Evolutionary conservation across 2,888 invertebrate species (phyloP).

Genomic region (Plagodis dolabraria): DNA sequence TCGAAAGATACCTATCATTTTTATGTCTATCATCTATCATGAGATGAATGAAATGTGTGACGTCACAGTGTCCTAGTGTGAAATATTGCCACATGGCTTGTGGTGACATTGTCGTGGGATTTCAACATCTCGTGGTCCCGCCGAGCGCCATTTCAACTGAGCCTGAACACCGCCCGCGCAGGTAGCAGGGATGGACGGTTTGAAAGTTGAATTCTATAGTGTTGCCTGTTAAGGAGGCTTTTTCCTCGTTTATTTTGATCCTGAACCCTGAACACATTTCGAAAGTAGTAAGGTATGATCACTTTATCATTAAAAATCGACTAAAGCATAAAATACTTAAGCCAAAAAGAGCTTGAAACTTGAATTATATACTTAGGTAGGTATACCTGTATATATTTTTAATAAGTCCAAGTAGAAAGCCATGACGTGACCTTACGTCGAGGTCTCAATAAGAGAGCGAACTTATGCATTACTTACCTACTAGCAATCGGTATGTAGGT

Average conservation of each 20-base stretch:
- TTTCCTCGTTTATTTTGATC: conserved; percentile 2
- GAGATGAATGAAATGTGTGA: conserved; percentile 41
- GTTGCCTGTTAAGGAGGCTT: conserved; percentile 51
- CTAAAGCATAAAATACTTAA: too few relatives aligned
- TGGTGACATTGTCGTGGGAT: conserved; percentile 35
- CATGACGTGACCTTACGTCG: too few relatives aligned
- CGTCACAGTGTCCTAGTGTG: conserved; percentile 47
- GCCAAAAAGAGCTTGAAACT: too few relatives aligned
- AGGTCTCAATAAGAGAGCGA: too few relatives aligned
- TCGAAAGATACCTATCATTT: not conserved
- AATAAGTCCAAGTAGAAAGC: too few relatives aligned
- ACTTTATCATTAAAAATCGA: too few relatives aligned
- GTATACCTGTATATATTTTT: too few relatives aligned
- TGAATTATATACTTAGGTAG: too few relatives aligned
- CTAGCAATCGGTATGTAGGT: too few relatives aligned
- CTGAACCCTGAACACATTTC: too few relatives aligned
- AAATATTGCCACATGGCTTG: conserved; percentile 59
- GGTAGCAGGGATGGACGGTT: conserved; percentile 77
- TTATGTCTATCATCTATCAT: not conserved
- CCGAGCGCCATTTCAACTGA: conserved; percentile 20
- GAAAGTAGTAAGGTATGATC: too few relatives aligned
- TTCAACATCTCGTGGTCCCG: conserved; percentile 13
- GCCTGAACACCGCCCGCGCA: conserved; percentile 49
- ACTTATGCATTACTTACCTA: too few relatives aligned
- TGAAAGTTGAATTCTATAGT: conserved; percentile 65